These are phyloP conservation scores for Florisuga fusca DNA, from an alignment of 2,797 vertebrate genomes.

Conservation along the genomic window DNA sequence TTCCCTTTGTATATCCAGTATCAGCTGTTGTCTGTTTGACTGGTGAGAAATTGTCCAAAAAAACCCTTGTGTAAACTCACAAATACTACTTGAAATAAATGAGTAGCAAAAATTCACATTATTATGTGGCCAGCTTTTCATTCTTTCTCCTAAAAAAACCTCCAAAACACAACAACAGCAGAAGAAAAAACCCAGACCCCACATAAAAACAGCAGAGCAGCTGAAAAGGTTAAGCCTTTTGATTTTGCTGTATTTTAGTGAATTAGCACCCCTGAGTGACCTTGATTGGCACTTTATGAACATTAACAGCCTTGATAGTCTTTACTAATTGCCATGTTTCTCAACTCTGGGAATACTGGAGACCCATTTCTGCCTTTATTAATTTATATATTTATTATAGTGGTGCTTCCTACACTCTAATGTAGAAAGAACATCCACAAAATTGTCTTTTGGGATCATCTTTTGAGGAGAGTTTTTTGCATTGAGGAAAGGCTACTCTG, in stretches of 20 bases:
- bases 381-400: slow-evolving; percentile 47
- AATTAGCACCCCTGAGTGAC: slow-evolving; percentile 9
- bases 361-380: slow-evolving; percentile 9
- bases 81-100: background rate
- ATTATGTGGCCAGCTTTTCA: background rate
- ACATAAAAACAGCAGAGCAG: background rate
- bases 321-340: slow-evolving; percentile 17
- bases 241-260: slow-evolving; percentile 6
- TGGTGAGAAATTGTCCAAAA: background rate
- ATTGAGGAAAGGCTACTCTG: background rate
- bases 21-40: background rate
- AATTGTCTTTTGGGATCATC: background rate
- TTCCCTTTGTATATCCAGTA: background rate
- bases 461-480: background rate
- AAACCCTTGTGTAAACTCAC: background rate
- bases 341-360: slow-evolving; percentile 9
- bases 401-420: background rate
- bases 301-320: slow-evolving; percentile 20
- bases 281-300: slow-evolving; percentile 10
- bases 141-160: background rate
- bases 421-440: background rate
- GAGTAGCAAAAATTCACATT: background rate
- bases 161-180: no score
- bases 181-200: no score
- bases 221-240: slow-evolving; percentile 1